Conservation (phyloP, 2,888 invertebrate species). For the Apocheima hispidaria region DNA sequence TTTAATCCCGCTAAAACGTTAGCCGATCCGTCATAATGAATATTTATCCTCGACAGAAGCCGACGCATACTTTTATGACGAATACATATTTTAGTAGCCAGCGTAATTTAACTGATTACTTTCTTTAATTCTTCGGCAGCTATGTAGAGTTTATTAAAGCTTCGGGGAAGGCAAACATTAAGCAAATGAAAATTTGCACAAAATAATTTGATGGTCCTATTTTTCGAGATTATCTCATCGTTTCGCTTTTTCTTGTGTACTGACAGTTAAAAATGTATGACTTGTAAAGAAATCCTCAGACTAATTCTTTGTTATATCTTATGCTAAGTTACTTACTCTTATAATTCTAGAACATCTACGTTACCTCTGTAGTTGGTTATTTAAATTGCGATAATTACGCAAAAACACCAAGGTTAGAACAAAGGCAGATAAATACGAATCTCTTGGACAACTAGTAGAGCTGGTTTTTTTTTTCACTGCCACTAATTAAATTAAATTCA, state of each 20-base stretch:
- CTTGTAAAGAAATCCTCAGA: background rate
- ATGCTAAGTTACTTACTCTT: background rate
- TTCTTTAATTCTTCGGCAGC: slow-evolving; percentile 83
- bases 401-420: slow-evolving; percentile 19
- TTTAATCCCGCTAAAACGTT: slow-evolving; percentile 85
- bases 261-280: slow-evolving; percentile 21
- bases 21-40: slow-evolving; percentile 84
- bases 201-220: slow-evolving; percentile 49
- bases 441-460: slow-evolving; percentile 16
- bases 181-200: slow-evolving; percentile 68
- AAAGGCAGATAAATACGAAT: slow-evolving; percentile 11
- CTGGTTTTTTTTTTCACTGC: slow-evolving; percentile 6
- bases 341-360: slow-evolving; percentile 9
- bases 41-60: slow-evolving; percentile 82
- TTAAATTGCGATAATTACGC: slow-evolving; percentile 11
- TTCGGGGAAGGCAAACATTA: slow-evolving; percentile 71
- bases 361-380: slow-evolving; percentile 3
- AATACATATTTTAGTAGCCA: slow-evolving; percentile 85
- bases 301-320: background rate
- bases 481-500: slow-evolving; percentile 18
- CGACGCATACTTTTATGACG: slow-evolving; percentile 84
- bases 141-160: slow-evolving; percentile 75
- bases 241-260: slow-evolving; percentile 18
- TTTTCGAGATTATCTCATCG: slow-evolving; percentile 39
- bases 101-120: slow-evolving; percentile 84